A percentile compares a stretch with the other conserved stretches of the same genome.
Conservation (phyloP, 2,797 vertebrate species). For the Oreonectes daqikongensis region DNA sequence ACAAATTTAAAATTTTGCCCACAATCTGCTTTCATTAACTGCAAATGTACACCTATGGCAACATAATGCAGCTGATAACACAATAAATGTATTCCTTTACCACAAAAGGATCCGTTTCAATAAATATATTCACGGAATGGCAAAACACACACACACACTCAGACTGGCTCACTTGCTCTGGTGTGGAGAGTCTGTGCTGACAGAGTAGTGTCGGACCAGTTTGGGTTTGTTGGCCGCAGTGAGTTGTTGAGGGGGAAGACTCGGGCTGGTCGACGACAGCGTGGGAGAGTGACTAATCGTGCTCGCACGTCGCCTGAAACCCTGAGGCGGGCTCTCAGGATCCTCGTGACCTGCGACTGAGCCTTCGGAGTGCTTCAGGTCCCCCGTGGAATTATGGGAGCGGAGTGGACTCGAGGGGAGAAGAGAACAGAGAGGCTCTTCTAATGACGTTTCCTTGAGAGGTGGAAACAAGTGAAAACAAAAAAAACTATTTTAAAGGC, state of each 20-base stretch:
- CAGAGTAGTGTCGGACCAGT: conserved; percentile 94
- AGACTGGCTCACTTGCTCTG: conserved; percentile 86
- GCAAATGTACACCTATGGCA: too few relatives aligned
- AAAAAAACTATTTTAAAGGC: background rate
- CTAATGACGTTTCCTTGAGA: conserved; percentile 70
- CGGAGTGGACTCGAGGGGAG: conserved; percentile 77
- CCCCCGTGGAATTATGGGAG: conserved; percentile 81
- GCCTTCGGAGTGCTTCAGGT: conserved; percentile 76
- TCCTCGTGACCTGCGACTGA: conserved; percentile 46
- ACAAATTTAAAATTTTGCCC: too few relatives aligned
- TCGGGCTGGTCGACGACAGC: conserved; percentile 40
- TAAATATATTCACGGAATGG: background rate
- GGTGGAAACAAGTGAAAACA: background rate
- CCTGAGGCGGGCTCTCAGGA: conserved; percentile 70
- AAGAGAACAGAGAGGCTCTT: conserved; percentile 68
- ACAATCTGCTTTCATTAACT: too few relatives aligned
- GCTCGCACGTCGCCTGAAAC: conserved; percentile 86
- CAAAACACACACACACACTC: too few relatives aligned
- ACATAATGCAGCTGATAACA: too few relatives aligned
- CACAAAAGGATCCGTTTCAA: too few relatives aligned
- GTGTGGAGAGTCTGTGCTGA: conserved; percentile 93
- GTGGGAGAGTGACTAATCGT: conserved; percentile 84
- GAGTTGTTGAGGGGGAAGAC: conserved; percentile 64
- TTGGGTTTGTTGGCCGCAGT: conserved; percentile 82
- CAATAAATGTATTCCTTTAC: too few relatives aligned